Conservation (phyloP, 2,113 vertebrate genomes). For the Phyllostomus discolor region DNA sequence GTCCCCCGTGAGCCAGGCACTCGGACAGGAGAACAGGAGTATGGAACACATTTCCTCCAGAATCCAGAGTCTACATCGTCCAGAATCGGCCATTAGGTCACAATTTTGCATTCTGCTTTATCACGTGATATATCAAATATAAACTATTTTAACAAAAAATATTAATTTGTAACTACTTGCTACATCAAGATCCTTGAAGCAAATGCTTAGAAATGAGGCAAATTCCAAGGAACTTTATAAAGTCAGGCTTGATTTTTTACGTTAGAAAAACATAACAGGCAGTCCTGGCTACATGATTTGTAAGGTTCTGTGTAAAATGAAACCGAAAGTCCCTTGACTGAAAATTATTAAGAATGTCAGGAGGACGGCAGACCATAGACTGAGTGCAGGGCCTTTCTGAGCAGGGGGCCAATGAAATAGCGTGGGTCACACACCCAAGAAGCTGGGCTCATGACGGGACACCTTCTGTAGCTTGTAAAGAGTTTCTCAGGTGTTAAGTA, state of each 20-base stretch:
- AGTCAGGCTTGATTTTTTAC: not conserved
- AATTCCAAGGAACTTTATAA: conserved; percentile 8
- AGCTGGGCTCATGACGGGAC: not conserved
- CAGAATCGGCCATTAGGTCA: not conserved
- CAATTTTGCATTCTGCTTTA: not conserved
- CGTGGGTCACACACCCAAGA: accelerated
- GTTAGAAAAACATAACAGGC: not conserved
- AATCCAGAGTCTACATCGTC: not conserved
- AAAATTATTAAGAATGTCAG: not conserved
- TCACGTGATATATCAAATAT: not conserved
- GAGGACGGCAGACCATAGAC: not conserved
- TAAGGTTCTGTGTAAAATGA: not conserved
- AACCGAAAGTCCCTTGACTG: not conserved
- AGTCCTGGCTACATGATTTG: not conserved
- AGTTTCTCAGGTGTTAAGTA: not conserved
- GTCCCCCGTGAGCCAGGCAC: not conserved
- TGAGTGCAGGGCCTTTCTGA: not conserved
- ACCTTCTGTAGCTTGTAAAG: not conserved
- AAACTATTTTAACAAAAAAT: not conserved
- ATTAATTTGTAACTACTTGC: not conserved
- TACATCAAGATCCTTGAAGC: not conserved
- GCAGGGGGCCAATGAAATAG: accelerated
- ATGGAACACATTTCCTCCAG: not conserved
- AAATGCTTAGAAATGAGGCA: not conserved
- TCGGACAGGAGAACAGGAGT: not conserved